phyloP scores from a whole-genome alignment of 2,797 vertebrate species.

The Macroramphosus scolopax region DNA sequence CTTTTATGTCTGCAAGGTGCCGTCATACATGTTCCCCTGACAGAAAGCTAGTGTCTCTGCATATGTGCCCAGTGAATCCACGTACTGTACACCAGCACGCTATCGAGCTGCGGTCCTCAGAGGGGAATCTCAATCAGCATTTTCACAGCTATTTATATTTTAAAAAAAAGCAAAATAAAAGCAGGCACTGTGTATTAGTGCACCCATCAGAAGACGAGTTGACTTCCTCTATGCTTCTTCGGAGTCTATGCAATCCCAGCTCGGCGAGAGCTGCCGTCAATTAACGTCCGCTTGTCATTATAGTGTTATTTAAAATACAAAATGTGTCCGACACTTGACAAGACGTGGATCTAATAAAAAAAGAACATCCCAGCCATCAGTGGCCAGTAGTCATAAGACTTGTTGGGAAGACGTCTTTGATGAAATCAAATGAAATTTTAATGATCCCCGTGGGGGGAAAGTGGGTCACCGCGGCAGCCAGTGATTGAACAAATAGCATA shows the following conservation, averaged over 20 bases:
- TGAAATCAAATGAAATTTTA: constrained; percentile 62
- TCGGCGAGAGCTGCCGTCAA: constrained; percentile 25
- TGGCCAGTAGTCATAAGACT: constrained; percentile 35
- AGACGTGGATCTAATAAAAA: constrained; percentile 29
- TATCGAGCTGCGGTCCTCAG: constrained; percentile 24
- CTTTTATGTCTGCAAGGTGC: constrained; percentile 55
- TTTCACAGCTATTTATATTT: constrained; percentile 60
- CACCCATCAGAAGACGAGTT: constrained; percentile 50
- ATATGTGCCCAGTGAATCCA: constrained; percentile 40
- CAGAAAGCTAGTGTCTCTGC: constrained; percentile 34
- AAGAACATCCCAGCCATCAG: constrained; percentile 19
- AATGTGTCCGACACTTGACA: constrained; percentile 38
- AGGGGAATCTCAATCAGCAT: constrained; percentile 36
- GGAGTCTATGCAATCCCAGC: constrained; percentile 30
- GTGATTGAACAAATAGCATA: constrained; percentile 46
- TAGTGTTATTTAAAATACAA: constrained; percentile 43
- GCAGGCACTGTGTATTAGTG: constrained; percentile 57
- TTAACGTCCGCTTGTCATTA: constrained; percentile 34
- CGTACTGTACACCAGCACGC: constrained; percentile 45
- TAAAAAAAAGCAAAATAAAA: constrained; percentile 59
- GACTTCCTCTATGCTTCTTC: constrained; percentile 49
- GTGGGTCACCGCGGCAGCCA: constrained; percentile 48
- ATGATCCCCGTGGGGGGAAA: constrained; percentile 53
- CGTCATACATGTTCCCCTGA: constrained; percentile 52
- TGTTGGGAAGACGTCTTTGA: constrained; percentile 50